Percentiles rank a stretch among this genome's conserved stretches.
phyloP scores from a whole-genome alignment of 2,113 vertebrate genomes.

The Myxocyprinus asiaticus region DNA sequence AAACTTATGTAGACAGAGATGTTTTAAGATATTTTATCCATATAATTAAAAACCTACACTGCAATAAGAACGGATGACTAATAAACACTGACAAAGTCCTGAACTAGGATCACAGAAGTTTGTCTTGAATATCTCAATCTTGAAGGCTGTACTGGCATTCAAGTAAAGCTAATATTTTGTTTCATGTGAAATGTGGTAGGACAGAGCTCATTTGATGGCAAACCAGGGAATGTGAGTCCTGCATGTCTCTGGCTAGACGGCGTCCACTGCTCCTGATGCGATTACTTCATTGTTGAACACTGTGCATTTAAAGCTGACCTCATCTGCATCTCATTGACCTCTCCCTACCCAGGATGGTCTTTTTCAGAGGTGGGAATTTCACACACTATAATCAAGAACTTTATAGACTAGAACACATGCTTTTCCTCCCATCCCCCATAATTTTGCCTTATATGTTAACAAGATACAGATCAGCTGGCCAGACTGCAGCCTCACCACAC shows the following conservation, averaged over 20 bases:
- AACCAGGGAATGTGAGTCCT: too few relatives aligned
- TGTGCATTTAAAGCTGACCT: slow-evolving; percentile 3
- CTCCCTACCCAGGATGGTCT: background rate
- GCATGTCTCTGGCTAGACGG: background rate
- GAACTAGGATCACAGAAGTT: too few relatives aligned
- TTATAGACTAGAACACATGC: too few relatives aligned
- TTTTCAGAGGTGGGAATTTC: slow-evolving; percentile 44
- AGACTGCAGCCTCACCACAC: too few relatives aligned
- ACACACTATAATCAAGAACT: slow-evolving; percentile 51
- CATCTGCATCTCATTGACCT: slow-evolving; percentile 41
- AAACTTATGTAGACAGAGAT: background rate
- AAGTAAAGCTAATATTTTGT: too few relatives aligned
- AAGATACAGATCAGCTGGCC: too few relatives aligned
- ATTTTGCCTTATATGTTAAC: too few relatives aligned
- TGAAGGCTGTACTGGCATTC: slow-evolving; percentile 46
- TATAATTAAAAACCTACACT: slow-evolving; percentile 5
- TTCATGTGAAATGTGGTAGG: too few relatives aligned
- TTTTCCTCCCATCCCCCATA: too few relatives aligned
- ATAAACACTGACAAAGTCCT: slow-evolving; percentile 44
- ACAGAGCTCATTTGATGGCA: too few relatives aligned
- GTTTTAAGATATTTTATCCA: slow-evolving; percentile 18
- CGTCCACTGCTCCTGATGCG: background rate
- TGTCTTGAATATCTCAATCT: slow-evolving; percentile 40
- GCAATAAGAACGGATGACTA: slow-evolving; percentile 15
- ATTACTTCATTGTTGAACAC: slow-evolving; percentile 14